phyloP scores from a whole-genome alignment of 1,140 invertebrate species.

The Calephelis nemesis region DNA sequence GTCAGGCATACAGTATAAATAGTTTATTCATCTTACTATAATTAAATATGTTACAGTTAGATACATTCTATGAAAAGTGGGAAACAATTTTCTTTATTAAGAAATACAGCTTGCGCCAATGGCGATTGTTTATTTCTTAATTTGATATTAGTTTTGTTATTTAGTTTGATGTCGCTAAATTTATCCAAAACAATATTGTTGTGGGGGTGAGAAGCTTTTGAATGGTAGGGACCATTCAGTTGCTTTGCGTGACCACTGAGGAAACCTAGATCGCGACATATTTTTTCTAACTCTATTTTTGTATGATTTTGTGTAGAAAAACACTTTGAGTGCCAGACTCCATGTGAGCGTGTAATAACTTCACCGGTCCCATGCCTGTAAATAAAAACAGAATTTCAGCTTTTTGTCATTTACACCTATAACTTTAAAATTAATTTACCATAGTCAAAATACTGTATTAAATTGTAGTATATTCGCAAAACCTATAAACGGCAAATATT shows the following conservation, averaged over 20 bases:
- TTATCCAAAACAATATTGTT: slow-evolving; percentile 51
- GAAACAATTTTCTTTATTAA: slow-evolving; percentile 50
- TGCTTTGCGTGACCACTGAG: slow-evolving; percentile 64
- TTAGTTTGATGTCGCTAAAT: slow-evolving; percentile 56
- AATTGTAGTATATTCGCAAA: too few species aligned
- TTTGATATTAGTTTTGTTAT: slow-evolving; percentile 59
- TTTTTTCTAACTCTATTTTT: slow-evolving; percentile 58
- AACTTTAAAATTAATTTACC: too few species aligned
- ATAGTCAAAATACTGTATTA: too few species aligned
- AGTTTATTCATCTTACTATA: neutral
- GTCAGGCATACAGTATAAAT: neutral
- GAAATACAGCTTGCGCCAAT: slow-evolving; percentile 47
- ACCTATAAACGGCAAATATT: too few species aligned
- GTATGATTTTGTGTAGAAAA: slow-evolving; percentile 53
- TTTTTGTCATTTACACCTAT: too few species aligned
- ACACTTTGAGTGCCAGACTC: slow-evolving; percentile 66
- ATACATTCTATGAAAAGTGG: slow-evolving; percentile 68
- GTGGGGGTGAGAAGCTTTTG: slow-evolving; percentile 33
- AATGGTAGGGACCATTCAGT: slow-evolving; percentile 35
- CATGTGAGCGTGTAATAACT: slow-evolving; percentile 57
- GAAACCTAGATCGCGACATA: slow-evolving; percentile 61
- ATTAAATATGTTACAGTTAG: slow-evolving; percentile 23
- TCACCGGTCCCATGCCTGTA: slow-evolving; percentile 59
- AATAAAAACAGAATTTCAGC: slow-evolving; percentile 22
- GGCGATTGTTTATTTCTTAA: slow-evolving; percentile 57